phyloP scores from a whole-genome alignment of 2,113 vertebrate genomes.

The Vulpes ferrilata region DNA sequence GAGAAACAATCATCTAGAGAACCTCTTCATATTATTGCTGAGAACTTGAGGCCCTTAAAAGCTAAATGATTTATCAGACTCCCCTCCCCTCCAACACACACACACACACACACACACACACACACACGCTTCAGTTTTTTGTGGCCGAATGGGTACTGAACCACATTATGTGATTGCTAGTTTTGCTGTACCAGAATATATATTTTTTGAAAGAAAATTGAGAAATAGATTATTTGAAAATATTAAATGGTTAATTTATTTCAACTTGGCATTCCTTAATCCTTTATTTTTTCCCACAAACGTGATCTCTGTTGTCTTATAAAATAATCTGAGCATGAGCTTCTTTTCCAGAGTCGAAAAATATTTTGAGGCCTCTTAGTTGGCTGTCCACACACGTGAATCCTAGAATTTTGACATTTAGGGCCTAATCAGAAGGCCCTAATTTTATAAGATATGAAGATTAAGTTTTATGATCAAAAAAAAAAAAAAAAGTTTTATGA shows the following conservation, averaged over 20 bases:
- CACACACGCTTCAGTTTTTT: not conserved
- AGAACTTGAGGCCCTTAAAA: not conserved
- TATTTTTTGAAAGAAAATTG: not conserved
- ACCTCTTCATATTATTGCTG: not conserved
- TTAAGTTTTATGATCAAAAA: not conserved
- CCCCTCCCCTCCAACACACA: fast-evolving
- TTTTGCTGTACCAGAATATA: not conserved
- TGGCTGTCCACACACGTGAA: not conserved
- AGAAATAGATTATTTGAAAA: constrained; percentile 24
- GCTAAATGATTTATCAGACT: not conserved
- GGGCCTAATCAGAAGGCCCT: not conserved
- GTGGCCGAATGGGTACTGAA: not conserved
- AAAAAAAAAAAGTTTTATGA: constrained; percentile 5
- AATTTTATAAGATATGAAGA: constrained; percentile 20
- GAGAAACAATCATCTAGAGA: not conserved
- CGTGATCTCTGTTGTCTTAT: not conserved
- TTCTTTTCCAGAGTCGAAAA: not conserved
- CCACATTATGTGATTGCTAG: not conserved
- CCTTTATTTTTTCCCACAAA: constrained; percentile 52
- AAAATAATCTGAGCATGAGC: not conserved
- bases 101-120: too few species aligned
- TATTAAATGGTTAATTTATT: not conserved
- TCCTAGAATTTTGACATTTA: not conserved
- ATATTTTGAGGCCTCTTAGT: not conserved
- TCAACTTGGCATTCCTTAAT: constrained; percentile 45